Evolutionary conservation across 2,113 vertebrate genomes (phyloP).

Genomic region (Lutjanus erythropterus): DNA sequence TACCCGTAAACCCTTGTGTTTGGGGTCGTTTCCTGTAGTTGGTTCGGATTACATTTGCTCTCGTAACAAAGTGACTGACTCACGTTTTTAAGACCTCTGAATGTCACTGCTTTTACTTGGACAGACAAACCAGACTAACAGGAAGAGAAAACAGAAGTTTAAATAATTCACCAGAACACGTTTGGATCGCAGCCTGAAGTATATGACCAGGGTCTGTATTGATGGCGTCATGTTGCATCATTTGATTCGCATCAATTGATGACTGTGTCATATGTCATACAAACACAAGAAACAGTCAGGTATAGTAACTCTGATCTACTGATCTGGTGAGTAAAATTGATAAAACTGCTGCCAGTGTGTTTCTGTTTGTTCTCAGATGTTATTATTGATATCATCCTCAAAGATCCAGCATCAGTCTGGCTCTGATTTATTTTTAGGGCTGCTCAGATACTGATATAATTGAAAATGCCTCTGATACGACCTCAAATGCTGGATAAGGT

Average conservation of each 20-base stretch:
- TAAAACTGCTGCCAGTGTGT: background rate
- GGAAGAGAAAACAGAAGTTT: background rate
- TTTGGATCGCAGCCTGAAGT: background rate
- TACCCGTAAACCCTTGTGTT: constrained; percentile 69
- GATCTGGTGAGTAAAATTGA: background rate
- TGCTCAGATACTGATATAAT: too few relatives aligned
- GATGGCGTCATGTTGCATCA: too few relatives aligned
- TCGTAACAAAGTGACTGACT: constrained; percentile 59
- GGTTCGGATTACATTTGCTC: constrained; percentile 65
- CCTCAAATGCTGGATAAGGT: too few relatives aligned
- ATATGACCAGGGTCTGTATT: background rate
- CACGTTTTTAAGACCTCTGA: constrained; percentile 47
- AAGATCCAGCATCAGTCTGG: too few relatives aligned
- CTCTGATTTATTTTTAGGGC: too few relatives aligned
- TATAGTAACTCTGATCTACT: background rate
- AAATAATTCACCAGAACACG: background rate
- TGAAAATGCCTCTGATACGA: too few relatives aligned
- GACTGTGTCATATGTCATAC: too few relatives aligned
- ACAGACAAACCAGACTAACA: background rate
- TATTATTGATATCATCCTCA: too few relatives aligned
- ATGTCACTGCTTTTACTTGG: constrained; percentile 26
- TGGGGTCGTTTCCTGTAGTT: constrained; percentile 64
- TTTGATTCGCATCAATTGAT: too few relatives aligned
- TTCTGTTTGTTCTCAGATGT: too few relatives aligned
- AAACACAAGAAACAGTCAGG: too few relatives aligned